These are phyloP conservation scores for Caenorhabditis auriculariae DNA, from an alignment of 2,888 invertebrate species.

Conservation along the genomic window DNA sequence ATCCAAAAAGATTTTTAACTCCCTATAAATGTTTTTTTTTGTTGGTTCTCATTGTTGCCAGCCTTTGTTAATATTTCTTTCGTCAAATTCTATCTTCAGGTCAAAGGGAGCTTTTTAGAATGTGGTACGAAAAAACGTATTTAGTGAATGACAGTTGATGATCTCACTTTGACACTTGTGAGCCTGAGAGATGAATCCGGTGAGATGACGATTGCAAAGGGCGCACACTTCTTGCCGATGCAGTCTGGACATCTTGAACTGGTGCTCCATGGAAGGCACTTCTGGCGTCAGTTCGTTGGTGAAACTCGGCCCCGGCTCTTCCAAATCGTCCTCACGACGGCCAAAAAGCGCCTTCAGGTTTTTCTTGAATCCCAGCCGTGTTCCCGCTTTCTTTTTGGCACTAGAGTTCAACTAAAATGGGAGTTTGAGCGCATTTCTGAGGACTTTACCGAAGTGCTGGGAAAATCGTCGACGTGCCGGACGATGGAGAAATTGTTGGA, in stretches of 20 bases:
- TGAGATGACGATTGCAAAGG: constrained; percentile 78
- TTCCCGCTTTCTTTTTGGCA: constrained; percentile 41
- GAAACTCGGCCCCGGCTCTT: constrained; percentile 38
- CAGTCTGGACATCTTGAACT: constrained; percentile 70
- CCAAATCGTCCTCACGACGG: constrained; percentile 58
- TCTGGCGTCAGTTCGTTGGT: constrained; percentile 32
- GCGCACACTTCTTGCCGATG: constrained; percentile 81
- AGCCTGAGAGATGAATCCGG: constrained; percentile 71
- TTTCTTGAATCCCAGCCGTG: constrained; percentile 65
- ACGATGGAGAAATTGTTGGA: constrained; percentile 35
- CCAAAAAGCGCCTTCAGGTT: constrained; percentile 65
- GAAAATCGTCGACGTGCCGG: constrained; percentile 23
- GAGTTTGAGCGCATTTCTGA: no score
- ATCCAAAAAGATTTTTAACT: neutral
- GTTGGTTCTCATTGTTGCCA: neutral
- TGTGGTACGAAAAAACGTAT: neutral
- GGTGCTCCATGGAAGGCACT: constrained; percentile 26
- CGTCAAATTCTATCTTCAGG: neutral
- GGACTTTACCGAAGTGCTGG: no score
- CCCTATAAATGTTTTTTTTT: constrained; percentile 2
- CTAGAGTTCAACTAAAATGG: neutral
- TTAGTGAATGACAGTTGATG: neutral
- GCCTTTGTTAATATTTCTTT: neutral
- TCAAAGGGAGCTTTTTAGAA: no score
- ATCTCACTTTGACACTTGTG: constrained; percentile 68